Evolutionary conservation across 2,797 vertebrate genomes (phyloP).

Genomic region (Sebastes matsubarae): DNA sequence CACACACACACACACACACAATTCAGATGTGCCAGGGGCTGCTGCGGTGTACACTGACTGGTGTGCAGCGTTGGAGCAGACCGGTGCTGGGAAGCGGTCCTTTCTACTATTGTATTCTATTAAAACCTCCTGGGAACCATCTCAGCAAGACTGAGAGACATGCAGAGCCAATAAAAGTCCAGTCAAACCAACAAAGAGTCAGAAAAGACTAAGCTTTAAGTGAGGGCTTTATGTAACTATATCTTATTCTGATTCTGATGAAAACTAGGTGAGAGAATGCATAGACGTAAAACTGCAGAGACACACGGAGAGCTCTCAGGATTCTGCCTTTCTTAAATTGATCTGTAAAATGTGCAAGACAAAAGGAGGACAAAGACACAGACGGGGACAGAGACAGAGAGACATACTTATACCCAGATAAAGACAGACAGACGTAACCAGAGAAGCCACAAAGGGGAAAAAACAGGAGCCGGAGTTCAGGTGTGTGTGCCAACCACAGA

Average conservation of each 20-base stretch:
- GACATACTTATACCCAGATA: conserved; percentile 6
- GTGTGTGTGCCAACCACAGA: conserved; percentile 68
- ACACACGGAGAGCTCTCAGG: background rate
- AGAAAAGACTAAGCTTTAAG: conserved; percentile 18
- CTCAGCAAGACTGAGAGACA: conserved; percentile 42
- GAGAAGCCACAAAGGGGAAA: conserved; percentile 36
- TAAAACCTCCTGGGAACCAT: conserved; percentile 71
- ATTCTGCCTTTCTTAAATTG: background rate
- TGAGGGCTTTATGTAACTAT: conserved; percentile 30
- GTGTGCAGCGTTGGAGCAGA: conserved; percentile 44
- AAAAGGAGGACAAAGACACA: background rate
- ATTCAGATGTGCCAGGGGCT: conserved; percentile 66
- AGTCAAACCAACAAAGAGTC: conserved; percentile 43
- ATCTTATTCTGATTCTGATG: conserved; percentile 8
- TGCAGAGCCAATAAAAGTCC: conserved; percentile 51
- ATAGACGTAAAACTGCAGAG: conserved; percentile 3
- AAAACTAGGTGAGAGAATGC: conserved; percentile 11
- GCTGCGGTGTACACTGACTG: conserved; percentile 56
- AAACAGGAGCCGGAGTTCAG: conserved; percentile 54
- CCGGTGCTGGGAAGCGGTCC: conserved; percentile 62
- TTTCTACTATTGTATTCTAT: conserved; percentile 69
- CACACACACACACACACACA: conserved; percentile 43
- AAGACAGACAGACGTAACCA: conserved; percentile 38
- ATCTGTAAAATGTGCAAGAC: conserved; percentile 13
- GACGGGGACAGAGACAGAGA: background rate